These are phyloP conservation scores for Neria commutata DNA, from an alignment of 2,888 invertebrate species.

Conservation along the genomic window DNA sequence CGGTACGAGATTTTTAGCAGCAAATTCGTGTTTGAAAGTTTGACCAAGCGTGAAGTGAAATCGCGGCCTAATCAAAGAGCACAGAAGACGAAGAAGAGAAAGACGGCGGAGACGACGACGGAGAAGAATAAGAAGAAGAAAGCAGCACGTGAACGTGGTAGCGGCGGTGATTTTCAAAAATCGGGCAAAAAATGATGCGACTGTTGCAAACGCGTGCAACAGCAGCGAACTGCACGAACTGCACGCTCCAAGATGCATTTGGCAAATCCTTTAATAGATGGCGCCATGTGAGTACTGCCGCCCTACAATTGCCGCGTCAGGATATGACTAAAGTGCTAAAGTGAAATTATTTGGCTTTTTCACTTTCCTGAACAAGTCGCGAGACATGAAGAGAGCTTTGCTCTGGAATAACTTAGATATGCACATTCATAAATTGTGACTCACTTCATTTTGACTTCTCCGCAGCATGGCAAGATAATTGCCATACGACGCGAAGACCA, in stretches of 20 bases:
- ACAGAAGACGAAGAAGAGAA: constrained; percentile 5
- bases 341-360: no score
- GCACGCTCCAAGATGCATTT: constrained; percentile 30
- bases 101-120: background rate
- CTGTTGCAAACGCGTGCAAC: constrained; percentile 47
- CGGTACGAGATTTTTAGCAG: constrained; percentile 3
- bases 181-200: constrained; percentile 48
- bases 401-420: no score
- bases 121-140: background rate
- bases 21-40: background rate
- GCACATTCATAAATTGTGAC: background rate
- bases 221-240: constrained; percentile 29
- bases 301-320: no score
- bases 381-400: background rate
- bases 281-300: constrained; percentile 54
- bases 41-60: background rate
- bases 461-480: constrained; percentile 72
- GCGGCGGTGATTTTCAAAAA: no score
- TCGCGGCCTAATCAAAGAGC: background rate
- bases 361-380: no score
- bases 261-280: constrained; percentile 42
- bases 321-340: no score
- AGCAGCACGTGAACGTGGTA: background rate
- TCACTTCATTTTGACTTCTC: constrained; percentile 27
- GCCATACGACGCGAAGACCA: constrained; percentile 92